Evolutionary conservation across 2,888 invertebrate genomes (phyloP).

Genomic region (Euphydryas editha): DNA sequence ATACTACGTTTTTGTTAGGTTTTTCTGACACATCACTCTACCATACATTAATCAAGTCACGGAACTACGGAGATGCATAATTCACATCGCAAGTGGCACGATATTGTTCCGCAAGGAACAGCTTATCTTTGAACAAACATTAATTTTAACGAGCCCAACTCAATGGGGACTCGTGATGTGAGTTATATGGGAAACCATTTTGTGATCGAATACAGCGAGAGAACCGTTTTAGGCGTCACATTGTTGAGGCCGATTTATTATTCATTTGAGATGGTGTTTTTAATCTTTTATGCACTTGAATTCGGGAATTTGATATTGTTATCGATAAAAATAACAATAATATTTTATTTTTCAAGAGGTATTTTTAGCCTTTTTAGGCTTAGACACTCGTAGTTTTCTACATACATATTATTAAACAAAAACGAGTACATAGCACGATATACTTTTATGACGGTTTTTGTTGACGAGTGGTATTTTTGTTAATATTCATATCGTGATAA

Average conservation of each 20-base stretch:
- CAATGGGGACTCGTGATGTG: conserved; percentile 32
- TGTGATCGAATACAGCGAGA: conserved; percentile 23
- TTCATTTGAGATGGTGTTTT: not conserved
- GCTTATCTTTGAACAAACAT: conserved; percentile 39
- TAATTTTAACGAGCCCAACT: conserved; percentile 40
- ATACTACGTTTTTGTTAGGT: not conserved
- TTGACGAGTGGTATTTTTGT: too few relatives aligned
- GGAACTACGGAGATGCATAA: conserved; percentile 34
- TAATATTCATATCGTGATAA: too few relatives aligned
- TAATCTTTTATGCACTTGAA: not conserved
- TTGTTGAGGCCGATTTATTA: not conserved
- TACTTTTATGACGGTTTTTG: too few relatives aligned
- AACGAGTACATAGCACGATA: too few relatives aligned
- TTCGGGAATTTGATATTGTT: not conserved
- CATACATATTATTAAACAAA: too few relatives aligned
- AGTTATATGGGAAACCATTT: conserved; percentile 20
- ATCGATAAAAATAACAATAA: not conserved
- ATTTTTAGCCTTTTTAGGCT: too few relatives aligned
- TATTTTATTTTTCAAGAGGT: too few relatives aligned
- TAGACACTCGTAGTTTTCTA: too few relatives aligned
- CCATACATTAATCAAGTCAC: conserved; percentile 29
- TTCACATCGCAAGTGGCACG: conserved; percentile 22
- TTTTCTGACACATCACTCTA: not conserved
- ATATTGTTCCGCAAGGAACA: conserved; percentile 27
- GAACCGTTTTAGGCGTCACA: conserved; percentile 1